A percentile compares a stretch with the other conserved stretches of the same genome.
These are phyloP conservation scores for Nipponia nippon DNA, from an alignment of 2,113 vertebrate species.

Conservation along the genomic window DNA sequence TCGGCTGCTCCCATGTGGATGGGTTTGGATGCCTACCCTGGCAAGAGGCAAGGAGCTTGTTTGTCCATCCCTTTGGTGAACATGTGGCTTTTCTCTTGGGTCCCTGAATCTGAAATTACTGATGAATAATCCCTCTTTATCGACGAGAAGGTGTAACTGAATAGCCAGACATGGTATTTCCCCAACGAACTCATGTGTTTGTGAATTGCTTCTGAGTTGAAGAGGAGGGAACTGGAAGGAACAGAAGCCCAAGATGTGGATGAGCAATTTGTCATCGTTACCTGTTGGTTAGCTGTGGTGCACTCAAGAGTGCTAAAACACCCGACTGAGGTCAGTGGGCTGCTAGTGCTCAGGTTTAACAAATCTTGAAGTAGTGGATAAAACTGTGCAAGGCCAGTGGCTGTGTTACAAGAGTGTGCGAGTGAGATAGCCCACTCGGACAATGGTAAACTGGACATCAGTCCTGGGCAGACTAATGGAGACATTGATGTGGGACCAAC, in stretches of 20 bases:
- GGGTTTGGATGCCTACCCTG: not conserved
- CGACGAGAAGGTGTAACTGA: not conserved
- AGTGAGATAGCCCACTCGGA: no score
- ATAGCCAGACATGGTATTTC: not conserved
- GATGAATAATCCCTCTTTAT: not conserved
- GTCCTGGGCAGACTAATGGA: not conserved
- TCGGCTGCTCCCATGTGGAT: not conserved
- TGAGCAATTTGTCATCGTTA: not conserved
- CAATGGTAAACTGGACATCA: not conserved
- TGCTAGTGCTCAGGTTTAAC: not conserved
- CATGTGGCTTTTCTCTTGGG: not conserved
- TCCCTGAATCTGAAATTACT: not conserved
- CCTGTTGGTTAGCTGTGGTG: not conserved
- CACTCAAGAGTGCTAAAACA: not conserved
- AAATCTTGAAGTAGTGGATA: not conserved
- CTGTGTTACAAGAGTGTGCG: rapidly evolving
- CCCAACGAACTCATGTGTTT: rapidly evolving
- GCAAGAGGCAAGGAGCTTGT: not conserved
- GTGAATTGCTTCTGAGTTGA: not conserved
- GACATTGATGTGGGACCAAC: not conserved
- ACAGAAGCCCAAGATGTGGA: not conserved
- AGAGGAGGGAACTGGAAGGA: not conserved
- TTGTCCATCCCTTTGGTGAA: not conserved
- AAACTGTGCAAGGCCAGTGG: not conserved
- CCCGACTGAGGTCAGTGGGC: not conserved